phyloP scores from a whole-genome alignment of 2,797 vertebrate genomes.

The Podarcis lilfordi region DNA sequence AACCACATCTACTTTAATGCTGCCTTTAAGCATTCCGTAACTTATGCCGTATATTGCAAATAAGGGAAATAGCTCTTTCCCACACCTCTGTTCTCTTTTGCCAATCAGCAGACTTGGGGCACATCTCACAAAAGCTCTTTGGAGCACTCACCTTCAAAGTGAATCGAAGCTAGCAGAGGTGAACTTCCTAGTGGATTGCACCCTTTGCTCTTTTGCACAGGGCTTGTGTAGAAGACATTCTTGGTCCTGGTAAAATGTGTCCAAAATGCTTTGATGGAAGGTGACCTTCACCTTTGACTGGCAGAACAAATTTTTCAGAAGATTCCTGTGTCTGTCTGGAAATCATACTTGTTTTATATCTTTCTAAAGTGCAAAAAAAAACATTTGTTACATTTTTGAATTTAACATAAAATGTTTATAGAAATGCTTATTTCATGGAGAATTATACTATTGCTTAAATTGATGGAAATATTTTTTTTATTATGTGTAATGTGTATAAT shows the following conservation, averaged over 20 bases:
- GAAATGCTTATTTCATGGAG: slow-evolving; percentile 75
- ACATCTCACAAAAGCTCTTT: slow-evolving; percentile 38
- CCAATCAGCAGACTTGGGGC: slow-evolving; percentile 48
- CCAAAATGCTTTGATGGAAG: slow-evolving; percentile 49
- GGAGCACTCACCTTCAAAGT: slow-evolving; percentile 38
- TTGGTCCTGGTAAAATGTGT: neutral
- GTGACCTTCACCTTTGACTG: slow-evolving; percentile 30
- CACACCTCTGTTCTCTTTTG: slow-evolving; percentile 28
- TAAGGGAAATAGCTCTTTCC: slow-evolving; percentile 29
- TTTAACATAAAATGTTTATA: slow-evolving; percentile 73
- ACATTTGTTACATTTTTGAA: slow-evolving; percentile 71
- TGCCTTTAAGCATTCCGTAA: slow-evolving; percentile 49
- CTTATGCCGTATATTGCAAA: slow-evolving; percentile 39
- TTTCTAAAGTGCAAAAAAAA: slow-evolving; percentile 67
- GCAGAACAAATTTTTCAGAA: slow-evolving; percentile 61
- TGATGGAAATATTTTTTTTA: slow-evolving; percentile 76
- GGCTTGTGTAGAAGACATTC: slow-evolving; percentile 42
- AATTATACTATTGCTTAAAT: slow-evolving; percentile 73
- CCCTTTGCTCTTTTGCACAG: slow-evolving; percentile 34
- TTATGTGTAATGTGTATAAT: slow-evolving; percentile 67
- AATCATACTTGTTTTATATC: slow-evolving; percentile 51
- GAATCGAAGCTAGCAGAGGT: neutral
- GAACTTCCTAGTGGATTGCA: slow-evolving; percentile 25
- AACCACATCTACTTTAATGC: slow-evolving; percentile 29
- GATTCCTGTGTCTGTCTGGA: slow-evolving; percentile 62